Evolutionary conservation across 2,888 invertebrate species (phyloP), one percentile per base, ranked within the genome.

Genomic region (Orchestes rusci): DNA sequence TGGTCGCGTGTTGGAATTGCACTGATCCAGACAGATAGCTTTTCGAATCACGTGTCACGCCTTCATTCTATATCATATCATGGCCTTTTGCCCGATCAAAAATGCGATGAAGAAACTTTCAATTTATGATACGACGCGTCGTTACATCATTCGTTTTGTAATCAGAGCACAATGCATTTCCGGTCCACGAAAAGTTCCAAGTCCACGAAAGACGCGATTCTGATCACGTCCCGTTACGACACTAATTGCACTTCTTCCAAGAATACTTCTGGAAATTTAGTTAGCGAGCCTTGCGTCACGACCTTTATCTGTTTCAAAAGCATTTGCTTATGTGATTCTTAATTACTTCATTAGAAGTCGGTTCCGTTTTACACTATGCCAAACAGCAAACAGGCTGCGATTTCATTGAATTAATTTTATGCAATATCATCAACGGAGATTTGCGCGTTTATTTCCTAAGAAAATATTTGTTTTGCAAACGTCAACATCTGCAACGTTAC

Each of bases 191-290:
- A n/a, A n/a, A n/a, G n/a, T n/a, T n/a, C n/a, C n/a, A n/a, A n/a
- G n/a, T n/a, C n/a, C n/a, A n/a, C n/a, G n/a, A n/a, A n/a, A n/a
- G n/a, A n/a, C n/a, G n/a, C n/a, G 27, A 65, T 65, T 64, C 65
- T 60, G 62, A 64, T 65, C 65, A 65, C 65, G 65, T 65, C 54
- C 55, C 53, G 52, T 54, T 58, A 58, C 61, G 58, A 61, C 61
- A 61, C 65, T 66, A 66, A 66, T 66, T 66, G 66, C 64, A 63
- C 62, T 64, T 66, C 64, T 65, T 66, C 62, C 56, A 57, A 55
- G 62, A 64, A 63, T 63, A 62, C 62, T 64, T 61, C 50, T 58
- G 55, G 59, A 62, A 61, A 65, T 63, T 63, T 63, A 61, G 58
- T 60, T 59, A 59, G 57, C 59, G 56, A 53, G 37, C 54, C 53